Evolutionary conservation across 2,888 invertebrate species (phyloP), one percentile per base, ranked within the genome.

Genomic region (Perizoma affinitatum): DNA sequence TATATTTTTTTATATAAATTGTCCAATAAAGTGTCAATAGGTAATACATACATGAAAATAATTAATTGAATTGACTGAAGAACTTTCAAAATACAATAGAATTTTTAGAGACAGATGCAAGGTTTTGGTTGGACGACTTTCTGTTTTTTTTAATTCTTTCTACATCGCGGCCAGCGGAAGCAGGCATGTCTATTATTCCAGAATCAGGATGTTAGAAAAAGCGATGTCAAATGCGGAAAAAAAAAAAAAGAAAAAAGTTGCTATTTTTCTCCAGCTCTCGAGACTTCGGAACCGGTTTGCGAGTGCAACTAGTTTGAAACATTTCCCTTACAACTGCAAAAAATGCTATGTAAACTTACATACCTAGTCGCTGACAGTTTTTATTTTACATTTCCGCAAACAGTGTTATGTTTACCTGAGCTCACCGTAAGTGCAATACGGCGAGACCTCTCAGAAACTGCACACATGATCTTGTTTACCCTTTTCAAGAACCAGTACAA

Each of bases 291-390:
- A 80, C 79, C 70, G 75, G 77, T 76, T 74, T 53, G 73, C 76
- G 66, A 66, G 70, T 75, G 69, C 66, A 65, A 71, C 76, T 74
- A 67, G 78, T 76, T 76, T 74, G 66, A 70, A 66, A 71, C 73
- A 72, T 78, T 80, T 77, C 79, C 76, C 69, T 71, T 60, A 63
- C 68, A 66, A 61, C 65, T 67, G 22, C 22, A 22, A 22, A 22
- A 22, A 22, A 22, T 22, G 22, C 22, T 22, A 22, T 22, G 22
- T 22, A 22, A 22, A 22, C 22, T 22, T 22, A 22, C 22, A 3
- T 22, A 22, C 22, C 22, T 72, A 64, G 65, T 57, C 59, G 53
- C 55, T 65, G 72, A 75, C 71, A 71, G 70, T 76, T 77, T 76
- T 77, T 75, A 70, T 72, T 68, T 67, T 56, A 70, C 63, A 72